Evolutionary conservation across 1,140 invertebrate species (phyloP), one percentile per base, ranked within the genome.

Genomic region (Palaemon carinicauda): DNA sequence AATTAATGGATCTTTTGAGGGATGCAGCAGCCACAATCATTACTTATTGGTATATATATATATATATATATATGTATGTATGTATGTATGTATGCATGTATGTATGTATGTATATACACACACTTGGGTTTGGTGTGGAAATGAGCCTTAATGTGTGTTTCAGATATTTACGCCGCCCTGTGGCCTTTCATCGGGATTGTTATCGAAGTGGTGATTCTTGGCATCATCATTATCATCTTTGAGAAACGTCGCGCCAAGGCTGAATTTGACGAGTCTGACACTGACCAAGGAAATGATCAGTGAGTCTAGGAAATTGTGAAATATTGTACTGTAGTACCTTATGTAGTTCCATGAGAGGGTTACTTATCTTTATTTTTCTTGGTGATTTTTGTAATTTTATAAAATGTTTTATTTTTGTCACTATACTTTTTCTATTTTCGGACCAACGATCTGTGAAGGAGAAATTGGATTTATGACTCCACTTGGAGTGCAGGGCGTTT

Each of bases 181-280:
- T 98, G 96, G 96, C 97, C 97, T 88, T 98, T 98, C 94, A 93
- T 98, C 89, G 97, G 96, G 89, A 98, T 98, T 90, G 96, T 96
- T 92, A 95, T 94, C 88, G 97, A 99, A 93, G 97, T 99, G 33
- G 93, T 97, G 87, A 94, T 99, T 89, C 94, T 99, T 65, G 98
- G 97, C 92, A 94, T 95, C 90, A 97, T 99, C 92, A 99, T 99
- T 91, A 95, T 99, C 90, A 95, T 99, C 87, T 99, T 98, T 92
- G 97, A 98, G 93, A 97, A 96, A 93, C 95, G 96, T 92, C 95
- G 96, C 90, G 96, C 96, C 93, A 98, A 98, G 93, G 94, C 95
- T 89, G 96, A 97, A 92, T 93, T 96, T 90, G 96, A 98, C 90
- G 97, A 98, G 92, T 96, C 96, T 91, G 96, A 97, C 93, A 96